Conservation (phyloP, 2,113 vertebrate genomes). For the Myiagra hebetior region DNA sequence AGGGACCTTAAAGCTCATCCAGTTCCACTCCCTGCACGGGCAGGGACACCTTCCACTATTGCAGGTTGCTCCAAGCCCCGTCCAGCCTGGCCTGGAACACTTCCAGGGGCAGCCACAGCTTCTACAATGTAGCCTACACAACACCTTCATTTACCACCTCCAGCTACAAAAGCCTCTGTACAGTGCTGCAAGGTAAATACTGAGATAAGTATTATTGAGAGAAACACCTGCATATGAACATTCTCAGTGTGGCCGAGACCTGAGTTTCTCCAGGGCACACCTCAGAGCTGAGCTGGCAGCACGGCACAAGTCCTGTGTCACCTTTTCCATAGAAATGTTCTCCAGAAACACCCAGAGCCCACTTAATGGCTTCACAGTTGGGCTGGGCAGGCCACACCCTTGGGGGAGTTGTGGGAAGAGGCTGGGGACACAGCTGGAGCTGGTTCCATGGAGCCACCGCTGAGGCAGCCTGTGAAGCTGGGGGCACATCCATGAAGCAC, state of each 20-base stretch:
- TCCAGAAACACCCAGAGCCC: neutral
- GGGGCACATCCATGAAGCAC: neutral
- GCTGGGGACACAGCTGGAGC: neutral
- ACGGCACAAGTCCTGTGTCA: fast-evolving
- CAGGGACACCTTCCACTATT: neutral
- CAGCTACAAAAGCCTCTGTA: neutral
- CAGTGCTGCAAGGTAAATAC: neutral
- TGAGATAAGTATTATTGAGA: neutral
- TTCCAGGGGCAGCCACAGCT: neutral
- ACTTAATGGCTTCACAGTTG: fast-evolving
- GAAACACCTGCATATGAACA: neutral
- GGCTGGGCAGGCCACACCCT: neutral
- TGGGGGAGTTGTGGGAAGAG: fast-evolving
- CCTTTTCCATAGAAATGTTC: neutral
- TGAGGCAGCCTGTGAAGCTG: neutral
- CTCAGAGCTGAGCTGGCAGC: neutral
- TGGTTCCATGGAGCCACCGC: neutral
- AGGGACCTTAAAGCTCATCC: neutral
- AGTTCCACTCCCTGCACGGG: neutral
- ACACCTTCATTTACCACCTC: neutral
- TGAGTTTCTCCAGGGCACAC: neutral
- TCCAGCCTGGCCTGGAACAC: neutral
- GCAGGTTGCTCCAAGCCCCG: neutral
- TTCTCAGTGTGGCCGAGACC: neutral
- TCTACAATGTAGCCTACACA: neutral